Evolutionary conservation across 1,140 invertebrate genomes (phyloP).

Genomic region (Scaptomyza hsui): DNA sequence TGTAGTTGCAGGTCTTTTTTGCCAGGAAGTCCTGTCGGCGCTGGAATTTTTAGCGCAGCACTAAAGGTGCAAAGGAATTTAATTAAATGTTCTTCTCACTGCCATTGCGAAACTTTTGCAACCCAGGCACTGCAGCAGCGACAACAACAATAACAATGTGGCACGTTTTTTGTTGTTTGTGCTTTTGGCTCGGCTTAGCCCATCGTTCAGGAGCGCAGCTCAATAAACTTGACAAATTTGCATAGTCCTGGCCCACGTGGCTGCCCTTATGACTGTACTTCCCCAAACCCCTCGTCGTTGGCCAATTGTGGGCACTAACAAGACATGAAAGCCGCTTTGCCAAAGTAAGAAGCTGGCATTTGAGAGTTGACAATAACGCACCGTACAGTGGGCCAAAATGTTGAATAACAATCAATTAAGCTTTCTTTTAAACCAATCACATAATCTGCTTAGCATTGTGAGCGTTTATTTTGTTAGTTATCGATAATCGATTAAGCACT

Average conservation of each 20-base stretch:
- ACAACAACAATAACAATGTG: conserved; percentile 2
- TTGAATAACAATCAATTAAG: too few species aligned
- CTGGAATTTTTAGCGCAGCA: conserved; percentile 81
- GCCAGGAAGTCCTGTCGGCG: conserved; percentile 32
- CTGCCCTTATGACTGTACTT: conserved; percentile 9
- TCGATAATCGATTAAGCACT: too few species aligned
- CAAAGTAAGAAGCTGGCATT: conserved; percentile 11
- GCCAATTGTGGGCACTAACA: conserved; percentile 20
- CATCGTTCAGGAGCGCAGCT: conserved; percentile 32
- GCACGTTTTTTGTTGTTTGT: conserved; percentile 32
- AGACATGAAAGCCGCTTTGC: conserved; percentile 37
- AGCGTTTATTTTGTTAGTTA: too few species aligned
- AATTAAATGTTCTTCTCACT: conserved; percentile 73
- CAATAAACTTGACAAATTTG: conserved; percentile 76
- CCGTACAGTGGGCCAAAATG: conserved; percentile 12
- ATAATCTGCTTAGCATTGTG: too few species aligned
- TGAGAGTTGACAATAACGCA: not conserved
- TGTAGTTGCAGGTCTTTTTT: conserved; percentile 37
- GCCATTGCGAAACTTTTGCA: conserved; percentile 60
- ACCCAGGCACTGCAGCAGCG: conserved; percentile 35
- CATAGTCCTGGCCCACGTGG: conserved; percentile 22
- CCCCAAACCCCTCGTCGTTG: not conserved
- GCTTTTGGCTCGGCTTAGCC: conserved; percentile 27
- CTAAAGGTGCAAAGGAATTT: conserved; percentile 82
- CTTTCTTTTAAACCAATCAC: too few species aligned